phyloP scores from a whole-genome alignment of 2,113 vertebrate genomes.

The Spermophilus dauricus region DNA sequence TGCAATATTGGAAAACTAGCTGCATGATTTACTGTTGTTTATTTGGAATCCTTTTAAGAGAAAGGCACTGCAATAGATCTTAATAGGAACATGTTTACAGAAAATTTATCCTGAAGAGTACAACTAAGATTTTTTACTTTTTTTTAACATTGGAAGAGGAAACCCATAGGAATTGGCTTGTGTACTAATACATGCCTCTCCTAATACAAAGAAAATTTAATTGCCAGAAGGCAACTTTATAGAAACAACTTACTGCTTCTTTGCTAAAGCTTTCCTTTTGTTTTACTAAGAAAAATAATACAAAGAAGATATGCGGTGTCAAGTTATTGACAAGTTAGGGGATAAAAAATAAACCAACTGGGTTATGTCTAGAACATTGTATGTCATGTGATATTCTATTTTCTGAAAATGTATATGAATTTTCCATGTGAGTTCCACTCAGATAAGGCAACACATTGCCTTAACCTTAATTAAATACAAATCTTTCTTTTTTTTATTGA shows the following conservation, averaged over 20 bases:
- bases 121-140: conserved; percentile 34
- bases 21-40: conserved; percentile 64
- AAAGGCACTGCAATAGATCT: conserved; percentile 47
- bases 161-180: conserved; percentile 43
- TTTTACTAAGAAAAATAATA: conserved; percentile 47
- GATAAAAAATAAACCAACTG: background rate
- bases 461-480: background rate
- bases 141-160: conserved; percentile 44
- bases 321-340: conserved; percentile 18
- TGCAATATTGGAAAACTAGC: conserved; percentile 17
- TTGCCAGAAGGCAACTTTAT: background rate
- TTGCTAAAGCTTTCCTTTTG: background rate
- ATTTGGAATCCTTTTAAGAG: conserved; percentile 58
- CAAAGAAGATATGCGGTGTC: background rate
- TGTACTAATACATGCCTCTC: conserved; percentile 39
- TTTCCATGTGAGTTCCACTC: background rate
- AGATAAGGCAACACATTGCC: background rate
- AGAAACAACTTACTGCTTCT: conserved; percentile 20
- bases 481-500: background rate
- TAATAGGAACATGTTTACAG: background rate
- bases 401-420: background rate
- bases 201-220: conserved; percentile 51
- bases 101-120: background rate
- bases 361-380: background rate
- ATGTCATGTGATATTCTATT: background rate